Evolutionary conservation across 2,113 vertebrate genomes (phyloP).

Genomic region (Alligator mississippiensis): DNA sequence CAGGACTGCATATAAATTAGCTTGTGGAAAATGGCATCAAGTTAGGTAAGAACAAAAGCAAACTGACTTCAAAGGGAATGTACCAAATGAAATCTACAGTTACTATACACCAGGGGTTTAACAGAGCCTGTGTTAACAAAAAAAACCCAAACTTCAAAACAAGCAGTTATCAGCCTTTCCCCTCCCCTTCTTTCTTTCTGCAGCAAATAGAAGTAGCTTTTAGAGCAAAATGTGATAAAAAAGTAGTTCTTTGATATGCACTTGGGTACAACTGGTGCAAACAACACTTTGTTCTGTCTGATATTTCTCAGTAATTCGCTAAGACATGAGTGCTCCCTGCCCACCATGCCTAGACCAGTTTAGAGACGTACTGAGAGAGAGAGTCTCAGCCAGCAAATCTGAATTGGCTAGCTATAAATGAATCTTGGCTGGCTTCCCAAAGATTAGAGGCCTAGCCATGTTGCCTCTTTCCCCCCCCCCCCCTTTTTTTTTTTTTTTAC

Average conservation of each 20-base stretch:
- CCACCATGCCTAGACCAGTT: conserved; percentile 77
- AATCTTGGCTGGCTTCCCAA: conserved; percentile 79
- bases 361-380: conserved; percentile 65
- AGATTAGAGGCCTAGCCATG: conserved; percentile 73
- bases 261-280: conserved; percentile 71
- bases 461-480: conserved; percentile 34
- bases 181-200: conserved; percentile 69
- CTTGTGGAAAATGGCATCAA: conserved; percentile 83
- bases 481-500: not conserved
- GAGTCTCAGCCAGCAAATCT: conserved; percentile 67
- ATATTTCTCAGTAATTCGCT: conserved; percentile 76
- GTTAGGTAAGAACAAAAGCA: conserved; percentile 91
- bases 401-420: conserved; percentile 72
- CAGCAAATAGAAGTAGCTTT: conserved; percentile 66
- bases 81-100: conserved; percentile 63
- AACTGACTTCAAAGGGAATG: conserved; percentile 85
- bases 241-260: conserved; percentile 83
- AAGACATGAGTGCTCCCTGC: conserved; percentile 79
- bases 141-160: conserved; percentile 61
- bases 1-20: conserved; percentile 87
- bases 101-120: conserved; percentile 77
- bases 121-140: conserved; percentile 61
- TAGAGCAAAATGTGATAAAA: conserved; percentile 79
- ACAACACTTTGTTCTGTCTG: conserved; percentile 80
- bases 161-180: conserved; percentile 63